Evolutionary conservation across 2,113 vertebrate genomes (phyloP).

Genomic region (Nesogale talazaci): DNA sequence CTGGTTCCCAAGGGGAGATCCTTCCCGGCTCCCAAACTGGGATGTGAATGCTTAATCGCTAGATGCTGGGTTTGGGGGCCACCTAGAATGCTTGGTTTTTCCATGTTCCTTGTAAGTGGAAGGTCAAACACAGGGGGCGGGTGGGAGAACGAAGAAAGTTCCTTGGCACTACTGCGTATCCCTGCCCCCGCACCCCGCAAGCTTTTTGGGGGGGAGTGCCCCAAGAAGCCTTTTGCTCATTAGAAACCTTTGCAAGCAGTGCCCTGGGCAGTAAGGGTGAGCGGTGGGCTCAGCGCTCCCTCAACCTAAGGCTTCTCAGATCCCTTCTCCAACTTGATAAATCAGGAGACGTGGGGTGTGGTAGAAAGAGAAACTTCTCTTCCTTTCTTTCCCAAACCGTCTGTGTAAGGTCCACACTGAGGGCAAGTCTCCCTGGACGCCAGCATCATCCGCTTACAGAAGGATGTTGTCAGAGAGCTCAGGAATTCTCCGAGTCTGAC

Average conservation of each 20-base stretch:
- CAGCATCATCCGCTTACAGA: too few species aligned
- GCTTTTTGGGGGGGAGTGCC: background rate
- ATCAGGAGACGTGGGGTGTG: rapidly evolving
- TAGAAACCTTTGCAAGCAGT: background rate
- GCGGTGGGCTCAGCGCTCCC: too few species aligned
- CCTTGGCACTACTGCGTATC: background rate
- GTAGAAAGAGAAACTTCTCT: background rate
- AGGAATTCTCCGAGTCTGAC: background rate
- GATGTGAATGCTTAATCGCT: rapidly evolving
- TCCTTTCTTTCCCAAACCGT: background rate
- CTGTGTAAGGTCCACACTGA: background rate
- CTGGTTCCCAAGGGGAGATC: background rate
- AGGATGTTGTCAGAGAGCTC: too few species aligned
- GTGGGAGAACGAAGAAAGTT: background rate
- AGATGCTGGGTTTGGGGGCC: background rate
- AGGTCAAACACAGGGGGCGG: too few species aligned
- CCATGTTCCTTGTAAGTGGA: rapidly evolving
- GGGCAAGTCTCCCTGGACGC: background rate
- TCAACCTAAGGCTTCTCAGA: rapidly evolving
- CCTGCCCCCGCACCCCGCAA: background rate
- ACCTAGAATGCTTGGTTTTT: background rate
- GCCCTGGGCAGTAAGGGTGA: background rate
- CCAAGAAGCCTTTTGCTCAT: background rate
- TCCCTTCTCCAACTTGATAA: background rate
- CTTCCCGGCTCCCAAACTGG: background rate